phyloP scores from a whole-genome alignment of 2,797 vertebrate species.

The Lacerta bilineata region DNA sequence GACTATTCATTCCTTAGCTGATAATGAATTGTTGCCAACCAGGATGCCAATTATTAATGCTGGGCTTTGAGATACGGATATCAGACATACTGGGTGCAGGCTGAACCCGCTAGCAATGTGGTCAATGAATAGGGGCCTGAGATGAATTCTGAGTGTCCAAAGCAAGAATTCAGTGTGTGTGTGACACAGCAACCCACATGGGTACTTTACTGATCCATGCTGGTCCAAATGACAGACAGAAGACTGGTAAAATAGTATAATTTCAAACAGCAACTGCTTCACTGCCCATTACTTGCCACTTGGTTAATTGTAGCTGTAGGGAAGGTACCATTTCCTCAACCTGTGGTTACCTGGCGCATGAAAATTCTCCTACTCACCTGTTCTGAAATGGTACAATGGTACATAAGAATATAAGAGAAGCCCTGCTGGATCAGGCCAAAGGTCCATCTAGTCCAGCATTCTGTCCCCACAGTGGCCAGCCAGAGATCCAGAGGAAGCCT shows the following conservation, averaged over 20 bases:
- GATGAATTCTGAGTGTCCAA: conserved; percentile 22
- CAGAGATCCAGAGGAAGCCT: no score
- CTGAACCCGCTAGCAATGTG: conserved; percentile 44
- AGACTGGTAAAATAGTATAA: neutral
- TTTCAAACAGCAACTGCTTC: neutral
- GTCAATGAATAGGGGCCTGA: conserved; percentile 44
- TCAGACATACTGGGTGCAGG: conserved; percentile 55
- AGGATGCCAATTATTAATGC: conserved; percentile 63
- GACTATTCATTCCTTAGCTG: conserved; percentile 62
- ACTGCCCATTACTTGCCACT: no score
- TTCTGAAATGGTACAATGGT: no score
- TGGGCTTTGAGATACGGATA: conserved; percentile 63
- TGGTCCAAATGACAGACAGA: neutral
- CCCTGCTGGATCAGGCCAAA: no score
- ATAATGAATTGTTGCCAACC: conserved; percentile 59
- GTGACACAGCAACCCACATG: neutral
- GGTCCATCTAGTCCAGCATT: no score
- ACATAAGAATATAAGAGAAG: no score
- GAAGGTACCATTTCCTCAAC: neutral
- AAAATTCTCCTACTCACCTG: neutral
- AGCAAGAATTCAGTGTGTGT: neutral
- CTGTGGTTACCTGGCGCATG: neutral
- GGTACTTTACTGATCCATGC: neutral
- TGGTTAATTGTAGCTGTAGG: neutral
- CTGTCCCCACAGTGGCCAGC: no score